Conservation (phyloP, 2,797 vertebrate species). For the Gallirallus australis region DNA sequence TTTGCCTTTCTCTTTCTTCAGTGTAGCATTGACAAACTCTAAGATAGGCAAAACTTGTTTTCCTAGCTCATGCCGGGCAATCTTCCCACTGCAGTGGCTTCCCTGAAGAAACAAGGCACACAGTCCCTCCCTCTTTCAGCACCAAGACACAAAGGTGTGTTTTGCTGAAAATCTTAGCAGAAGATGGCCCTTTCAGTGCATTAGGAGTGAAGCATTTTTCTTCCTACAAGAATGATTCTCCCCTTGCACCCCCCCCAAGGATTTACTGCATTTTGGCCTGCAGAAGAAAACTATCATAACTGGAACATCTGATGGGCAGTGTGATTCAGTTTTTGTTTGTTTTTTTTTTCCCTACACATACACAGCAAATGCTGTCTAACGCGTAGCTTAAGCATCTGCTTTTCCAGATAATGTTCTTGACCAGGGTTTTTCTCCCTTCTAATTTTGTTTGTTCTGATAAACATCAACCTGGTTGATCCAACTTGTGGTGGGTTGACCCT, state of each 20-base stretch:
- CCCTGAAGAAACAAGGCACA: rapidly evolving
- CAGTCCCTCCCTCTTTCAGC: background rate
- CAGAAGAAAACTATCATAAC: background rate
- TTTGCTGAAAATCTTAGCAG: background rate
- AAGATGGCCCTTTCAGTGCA: background rate
- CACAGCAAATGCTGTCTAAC: background rate
- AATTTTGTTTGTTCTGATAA: background rate
- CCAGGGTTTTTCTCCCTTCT: background rate
- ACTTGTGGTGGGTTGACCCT: too few species aligned
- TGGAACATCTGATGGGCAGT: background rate
- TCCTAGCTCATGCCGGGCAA: background rate
- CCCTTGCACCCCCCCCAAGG: background rate
- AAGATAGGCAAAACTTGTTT: background rate
- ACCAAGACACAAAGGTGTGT: background rate
- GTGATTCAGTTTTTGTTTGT: background rate
- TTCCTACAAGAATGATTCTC: background rate
- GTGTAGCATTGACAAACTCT: background rate
- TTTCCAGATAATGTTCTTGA: background rate
- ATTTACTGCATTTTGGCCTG: background rate
- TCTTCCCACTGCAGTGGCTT: background rate
- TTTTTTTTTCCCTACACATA: background rate
- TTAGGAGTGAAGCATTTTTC: background rate
- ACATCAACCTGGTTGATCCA: background rate
- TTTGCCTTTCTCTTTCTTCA: background rate
- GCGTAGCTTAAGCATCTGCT: background rate